Conservation (phyloP, 2,888 invertebrate species). For the Hanleya hanleyi region DNA sequence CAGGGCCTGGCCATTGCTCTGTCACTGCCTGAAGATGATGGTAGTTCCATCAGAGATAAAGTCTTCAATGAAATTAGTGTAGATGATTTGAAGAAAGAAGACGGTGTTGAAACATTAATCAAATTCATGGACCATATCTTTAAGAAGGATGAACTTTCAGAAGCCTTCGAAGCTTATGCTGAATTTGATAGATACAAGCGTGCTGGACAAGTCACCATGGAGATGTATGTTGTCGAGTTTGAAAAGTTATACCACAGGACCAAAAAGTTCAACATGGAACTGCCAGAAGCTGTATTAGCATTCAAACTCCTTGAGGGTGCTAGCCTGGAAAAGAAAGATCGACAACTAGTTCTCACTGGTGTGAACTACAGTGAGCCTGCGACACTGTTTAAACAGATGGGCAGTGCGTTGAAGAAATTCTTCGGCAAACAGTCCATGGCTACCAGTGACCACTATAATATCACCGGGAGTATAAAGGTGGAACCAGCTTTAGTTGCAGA, state of each 20-base stretch:
- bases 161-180: conserved; percentile 29
- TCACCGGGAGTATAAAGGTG: too few species aligned
- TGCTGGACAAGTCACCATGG: conserved; percentile 14
- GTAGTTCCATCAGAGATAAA: too few species aligned
- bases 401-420: conserved; percentile 5
- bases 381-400: neutral
- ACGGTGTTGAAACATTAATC: conserved; percentile 21
- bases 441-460: too few species aligned
- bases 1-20: too few species aligned
- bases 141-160: conserved; percentile 29
- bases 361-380: neutral
- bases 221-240: conserved; percentile 29
- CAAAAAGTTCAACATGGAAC: conserved; percentile 27
- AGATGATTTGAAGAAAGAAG: too few species aligned
- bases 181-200: conserved; percentile 29
- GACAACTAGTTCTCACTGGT: conserved; percentile 10
- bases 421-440: neutral
- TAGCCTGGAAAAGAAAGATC: conserved; percentile 1
- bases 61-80: too few species aligned
- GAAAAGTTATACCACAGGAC: conserved; percentile 16
- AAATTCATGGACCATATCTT: conserved; percentile 29
- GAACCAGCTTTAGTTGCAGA: too few species aligned
- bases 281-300: conserved; percentile 26
- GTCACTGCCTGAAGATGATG: too few species aligned
- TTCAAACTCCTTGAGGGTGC: conserved; percentile 20